phyloP scores from a whole-genome alignment of 2,797 vertebrate species.

The Aratinga solstitialis region DNA sequence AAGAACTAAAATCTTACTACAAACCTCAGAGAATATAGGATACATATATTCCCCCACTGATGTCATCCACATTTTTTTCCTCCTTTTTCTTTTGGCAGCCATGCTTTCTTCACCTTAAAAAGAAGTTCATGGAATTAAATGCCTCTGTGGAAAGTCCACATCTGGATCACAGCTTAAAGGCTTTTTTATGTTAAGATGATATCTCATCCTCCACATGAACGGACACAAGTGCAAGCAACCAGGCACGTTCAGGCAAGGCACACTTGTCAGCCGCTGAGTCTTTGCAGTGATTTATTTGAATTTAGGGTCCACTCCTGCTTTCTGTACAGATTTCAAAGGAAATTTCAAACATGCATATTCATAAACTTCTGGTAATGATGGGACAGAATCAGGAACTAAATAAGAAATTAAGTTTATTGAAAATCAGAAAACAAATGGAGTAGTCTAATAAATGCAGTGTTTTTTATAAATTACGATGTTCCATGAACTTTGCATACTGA shows the following conservation, averaged over 20 bases:
- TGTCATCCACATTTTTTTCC: neutral
- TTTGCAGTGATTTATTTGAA: slow-evolving; percentile 43
- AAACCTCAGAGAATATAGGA: neutral
- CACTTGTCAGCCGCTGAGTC: neutral
- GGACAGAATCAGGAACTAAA: neutral
- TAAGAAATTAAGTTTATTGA: neutral
- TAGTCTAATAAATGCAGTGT: neutral
- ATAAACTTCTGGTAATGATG: neutral
- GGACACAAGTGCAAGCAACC: slow-evolving; percentile 29
- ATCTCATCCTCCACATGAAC: slow-evolving; percentile 27
- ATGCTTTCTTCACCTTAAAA: slow-evolving; percentile 5
- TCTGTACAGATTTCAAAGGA: slow-evolving; percentile 41
- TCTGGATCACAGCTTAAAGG: slow-evolving; percentile 32
- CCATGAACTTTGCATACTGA: neutral
- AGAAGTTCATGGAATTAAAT: neutral
- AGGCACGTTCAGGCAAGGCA: slow-evolving; percentile 29
- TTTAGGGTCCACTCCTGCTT: slow-evolving; percentile 4
- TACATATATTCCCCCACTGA: neutral
- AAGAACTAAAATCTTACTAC: neutral
- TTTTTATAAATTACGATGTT: neutral
- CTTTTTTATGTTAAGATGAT: slow-evolving; percentile 18
- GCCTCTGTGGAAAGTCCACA: neutral
- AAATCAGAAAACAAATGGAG: neutral
- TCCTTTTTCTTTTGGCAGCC: neutral
- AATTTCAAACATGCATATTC: slow-evolving; percentile 15